Base-by-base conservation (phyloP, 2,113 vertebrate species). In the Etheostoma cragini region DNA sequence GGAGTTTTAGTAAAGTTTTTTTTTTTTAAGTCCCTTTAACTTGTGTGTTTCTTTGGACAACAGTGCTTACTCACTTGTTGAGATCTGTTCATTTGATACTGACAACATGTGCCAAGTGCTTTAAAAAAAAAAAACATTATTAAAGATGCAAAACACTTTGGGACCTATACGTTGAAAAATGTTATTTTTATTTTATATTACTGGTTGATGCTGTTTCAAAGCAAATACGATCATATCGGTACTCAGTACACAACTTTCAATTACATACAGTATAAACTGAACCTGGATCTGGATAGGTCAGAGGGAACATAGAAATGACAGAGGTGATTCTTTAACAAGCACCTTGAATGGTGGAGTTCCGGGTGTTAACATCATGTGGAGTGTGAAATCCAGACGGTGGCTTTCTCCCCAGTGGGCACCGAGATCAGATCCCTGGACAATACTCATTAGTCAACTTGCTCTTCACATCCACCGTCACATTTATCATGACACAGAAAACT, bases 401-500 rank as follows among this genome's bases (percentile, higher is more conserved):
- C 64, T 83, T 70, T 76, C 61, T 82, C 78, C 72, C 89, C 79
- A 33, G 76, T 87, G 89, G 87, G 71, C 87, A 83, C 78, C 4
- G 21, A 95, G 96, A 97, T 97, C 97, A 96, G 95, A 95, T 94
- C 94, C 95, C 94, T 87, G 86, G 77, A 89, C 82, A 52, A 85
- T 82, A 90, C 84, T 93, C 94, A 95, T 95, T 95, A 95, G 87
- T 96, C 94, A 94, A 91, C 76, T 67, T 96, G 96, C 96, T 96
- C 96, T 94, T 96, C 96, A 92, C 93, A 82, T 69, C 89, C 89
- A 75, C 95, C 91, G 90, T 94, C 94, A 94, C 97, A 99, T 99
- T 97, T 92, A 98, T 98, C 97, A 93, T 93, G 94, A 84, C 87
- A 95, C 94, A 93, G 94, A 94, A 95, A 97, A 97, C 96, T 95